phyloP scores from a whole-genome alignment of 1,140 invertebrate genomes.

The Tachypleus tridentatus region DNA sequence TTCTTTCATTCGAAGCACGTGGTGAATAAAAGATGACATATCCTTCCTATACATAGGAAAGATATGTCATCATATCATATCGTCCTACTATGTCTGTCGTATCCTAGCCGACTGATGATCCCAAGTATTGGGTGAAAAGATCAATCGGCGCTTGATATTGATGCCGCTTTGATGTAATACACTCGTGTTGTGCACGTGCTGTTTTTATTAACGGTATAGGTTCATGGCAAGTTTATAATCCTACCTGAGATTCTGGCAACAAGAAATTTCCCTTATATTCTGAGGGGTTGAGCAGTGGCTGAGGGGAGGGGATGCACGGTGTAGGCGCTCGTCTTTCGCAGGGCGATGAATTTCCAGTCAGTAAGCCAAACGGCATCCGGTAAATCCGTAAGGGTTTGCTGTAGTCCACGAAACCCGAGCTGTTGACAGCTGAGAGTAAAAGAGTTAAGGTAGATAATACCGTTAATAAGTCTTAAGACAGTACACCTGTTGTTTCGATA shows the following conservation, averaged over 20 bases:
- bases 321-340: conserved; percentile 34
- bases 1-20: too few species aligned
- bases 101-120: background rate
- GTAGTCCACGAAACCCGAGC: conserved; percentile 25
- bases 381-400: conserved; percentile 44
- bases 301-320: conserved; percentile 30
- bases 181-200: conserved; percentile 4
- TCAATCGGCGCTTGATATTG: background rate
- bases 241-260: conserved; percentile 16
- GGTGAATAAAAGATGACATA: too few species aligned
- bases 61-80: too few species aligned
- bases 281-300: conserved; percentile 19
- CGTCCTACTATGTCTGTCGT: too few species aligned
- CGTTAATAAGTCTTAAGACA: too few species aligned
- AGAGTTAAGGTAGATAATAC: too few species aligned
- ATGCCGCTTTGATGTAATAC: background rate
- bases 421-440: too few species aligned
- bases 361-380: conserved; percentile 41
- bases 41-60: too few species aligned
- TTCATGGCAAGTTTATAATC: background rate
- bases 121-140: background rate
- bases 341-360: conserved; percentile 29
- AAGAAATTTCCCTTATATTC: conserved; percentile 12
- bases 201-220: conserved; percentile 17
- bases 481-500: too few species aligned